Evolutionary conservation across 2,113 vertebrate genomes (phyloP).

Genomic region (Tupaia chinensis): DNA sequence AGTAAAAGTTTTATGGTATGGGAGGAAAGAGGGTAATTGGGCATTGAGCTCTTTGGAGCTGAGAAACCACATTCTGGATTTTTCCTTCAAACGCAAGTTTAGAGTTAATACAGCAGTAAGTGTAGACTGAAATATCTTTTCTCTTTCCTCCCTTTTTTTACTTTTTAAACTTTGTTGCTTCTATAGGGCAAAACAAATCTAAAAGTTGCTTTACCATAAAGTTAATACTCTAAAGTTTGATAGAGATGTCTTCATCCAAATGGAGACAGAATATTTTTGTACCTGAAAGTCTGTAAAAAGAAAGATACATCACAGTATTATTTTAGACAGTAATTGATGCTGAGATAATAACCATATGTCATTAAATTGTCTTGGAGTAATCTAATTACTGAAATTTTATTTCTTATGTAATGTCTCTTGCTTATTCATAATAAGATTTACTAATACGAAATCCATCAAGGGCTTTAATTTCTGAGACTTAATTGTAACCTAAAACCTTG

Average conservation of each 20-base stretch:
- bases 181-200: not conserved
- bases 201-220: not conserved
- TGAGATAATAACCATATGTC: not conserved
- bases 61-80: not conserved
- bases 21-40: not conserved
- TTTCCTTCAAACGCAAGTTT: not conserved
- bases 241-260: not conserved
- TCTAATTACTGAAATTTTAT: slow-evolving; percentile 40
- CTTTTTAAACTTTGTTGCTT: not conserved
- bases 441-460: not conserved
- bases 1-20: not conserved
- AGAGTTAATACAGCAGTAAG: not conserved
- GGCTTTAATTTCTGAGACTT: slow-evolving; percentile 12
- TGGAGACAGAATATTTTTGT: not conserved
- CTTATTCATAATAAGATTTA: slow-evolving; percentile 15
- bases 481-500: slow-evolving; percentile 3
- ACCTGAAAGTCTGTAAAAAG: not conserved
- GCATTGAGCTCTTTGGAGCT: not conserved
- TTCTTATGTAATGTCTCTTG: not conserved
- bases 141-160: not conserved
- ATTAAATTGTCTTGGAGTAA: not conserved
- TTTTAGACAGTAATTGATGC: not conserved
- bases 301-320: not conserved
- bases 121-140: not conserved
- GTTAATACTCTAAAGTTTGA: not conserved